Evolutionary conservation across 2,113 vertebrate species (phyloP), one percentile per base, ranked within the genome.

Genomic region (Pogonocichla stellata): DNA sequence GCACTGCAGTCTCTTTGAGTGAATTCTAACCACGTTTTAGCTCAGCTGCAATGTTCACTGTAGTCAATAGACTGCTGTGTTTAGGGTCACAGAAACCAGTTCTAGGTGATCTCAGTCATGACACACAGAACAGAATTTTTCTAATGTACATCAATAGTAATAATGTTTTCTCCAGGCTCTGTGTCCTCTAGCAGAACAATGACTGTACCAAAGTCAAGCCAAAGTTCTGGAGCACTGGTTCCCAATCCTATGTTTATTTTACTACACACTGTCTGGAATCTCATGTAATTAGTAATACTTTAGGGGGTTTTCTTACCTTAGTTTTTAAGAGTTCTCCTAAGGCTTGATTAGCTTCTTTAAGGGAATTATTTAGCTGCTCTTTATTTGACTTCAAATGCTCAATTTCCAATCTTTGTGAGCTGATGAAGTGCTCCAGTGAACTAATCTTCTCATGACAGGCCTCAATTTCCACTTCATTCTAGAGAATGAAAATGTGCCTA

Each of bases 391-490:
- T 98, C 53, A 98, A 53, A 72, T 85, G 77, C 40, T 97, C 95
- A 22, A 98, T 96, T 92, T 98, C 98, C 40, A 89, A 11, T 34
- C 96, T 95, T 74, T 97, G 96, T 3, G 88, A 96, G 58, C 20
- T 92, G 72, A 98, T 93, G n/a, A 86, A 80, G 31, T 90, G 77
- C 57, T 98, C 97, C 57, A 90, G 87, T 3, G 48, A 95, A 33
- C 74, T 81, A 29, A 98, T n/a, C 67, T 98, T 96, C 57, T 96
- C 86, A 71, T 31, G 94, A 56, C 91, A 96, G 16, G 78, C 62
- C 75, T 97, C 83, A 71, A 97, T 92, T 93, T 97, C 96, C 69
- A 19, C 73, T 93, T 98, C 75, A 71, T 96, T 88, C 98, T 98
- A 95, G 11, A 64, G 40, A 85, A 93, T 57, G 72, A 94, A 95